phyloP scores from a whole-genome alignment of 1,140 invertebrate genomes.

The Zaprionus ornatus region DNA sequence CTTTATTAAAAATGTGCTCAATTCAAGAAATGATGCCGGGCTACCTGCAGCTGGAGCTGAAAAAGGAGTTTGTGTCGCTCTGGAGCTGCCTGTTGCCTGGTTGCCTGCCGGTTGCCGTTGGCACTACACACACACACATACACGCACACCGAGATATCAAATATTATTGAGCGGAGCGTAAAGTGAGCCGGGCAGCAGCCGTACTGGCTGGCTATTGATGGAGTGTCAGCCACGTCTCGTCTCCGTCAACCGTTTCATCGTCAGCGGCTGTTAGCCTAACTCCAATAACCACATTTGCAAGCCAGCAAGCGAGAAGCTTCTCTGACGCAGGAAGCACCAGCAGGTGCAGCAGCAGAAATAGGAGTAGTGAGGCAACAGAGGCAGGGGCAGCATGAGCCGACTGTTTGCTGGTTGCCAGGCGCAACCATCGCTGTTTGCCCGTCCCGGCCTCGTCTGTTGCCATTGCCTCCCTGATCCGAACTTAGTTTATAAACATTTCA shows the following conservation, averaged over 20 bases:
- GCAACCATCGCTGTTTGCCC: conserved; percentile 34
- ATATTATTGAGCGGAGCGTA: conserved; percentile 65
- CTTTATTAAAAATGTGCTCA: conserved; percentile 77
- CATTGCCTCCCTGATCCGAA: conserved; percentile 56
- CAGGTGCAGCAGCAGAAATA: background rate
- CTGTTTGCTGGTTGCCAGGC: conserved; percentile 44
- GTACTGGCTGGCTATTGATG: conserved; percentile 48
- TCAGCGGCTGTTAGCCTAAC: conserved; percentile 42
- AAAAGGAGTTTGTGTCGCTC: background rate
- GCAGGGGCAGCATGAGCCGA: conserved; percentile 26
- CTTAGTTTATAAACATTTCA: conserved; percentile 82
- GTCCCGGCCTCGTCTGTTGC: conserved; percentile 11
- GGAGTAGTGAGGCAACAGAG: background rate
- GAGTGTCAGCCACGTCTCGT: conserved; percentile 41
- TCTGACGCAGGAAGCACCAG: background rate
- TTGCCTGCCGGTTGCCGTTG: conserved; percentile 17
- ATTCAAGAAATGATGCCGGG: conserved; percentile 63
- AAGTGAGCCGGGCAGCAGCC: conserved; percentile 14
- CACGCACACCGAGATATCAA: conserved; percentile 58
- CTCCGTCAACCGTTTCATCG: conserved; percentile 5
- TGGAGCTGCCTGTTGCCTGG: conserved; percentile 9
- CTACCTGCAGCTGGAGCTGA: conserved; percentile 31
- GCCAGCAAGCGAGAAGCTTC: conserved; percentile 18
- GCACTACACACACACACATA: conserved; percentile 15
- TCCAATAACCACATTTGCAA: conserved; percentile 62